phyloP scores from a whole-genome alignment of 1,140 invertebrate species.

The Drosophila melanica region DNA sequence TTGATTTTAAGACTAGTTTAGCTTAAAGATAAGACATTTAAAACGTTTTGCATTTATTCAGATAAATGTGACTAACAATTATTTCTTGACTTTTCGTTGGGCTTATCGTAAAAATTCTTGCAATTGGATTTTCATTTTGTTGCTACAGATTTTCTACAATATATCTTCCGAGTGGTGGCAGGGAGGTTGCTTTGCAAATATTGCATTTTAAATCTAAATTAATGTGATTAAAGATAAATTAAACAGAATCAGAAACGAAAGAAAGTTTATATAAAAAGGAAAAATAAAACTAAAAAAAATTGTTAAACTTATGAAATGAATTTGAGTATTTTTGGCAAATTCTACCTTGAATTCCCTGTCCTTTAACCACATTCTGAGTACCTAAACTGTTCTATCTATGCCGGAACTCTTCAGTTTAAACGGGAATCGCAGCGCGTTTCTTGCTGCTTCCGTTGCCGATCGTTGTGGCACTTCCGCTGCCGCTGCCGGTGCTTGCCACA shows the following conservation, averaged over 20 bases:
- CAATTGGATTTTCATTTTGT: not conserved
- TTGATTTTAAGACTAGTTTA: constrained; percentile 50
- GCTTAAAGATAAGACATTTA: constrained; percentile 63
- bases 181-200: not conserved
- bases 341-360: not conserved
- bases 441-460: constrained; percentile 49
- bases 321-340: not conserved
- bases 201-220: no score
- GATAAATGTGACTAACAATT: constrained; percentile 51
- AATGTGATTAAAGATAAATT: no score
- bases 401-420: constrained; percentile 44
- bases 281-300: no score
- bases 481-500: constrained; percentile 26
- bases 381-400: constrained; percentile 17
- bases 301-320: no score
- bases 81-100: constrained; percentile 34
- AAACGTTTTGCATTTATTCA: constrained; percentile 33
- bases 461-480: constrained; percentile 57
- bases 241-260: no score
- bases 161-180: not conserved
- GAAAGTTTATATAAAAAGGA: no score
- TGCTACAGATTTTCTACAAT: constrained; percentile 10
- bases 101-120: constrained; percentile 24
- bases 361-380: not conserved
- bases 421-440: constrained; percentile 78